phyloP scores from a whole-genome alignment of 2,888 invertebrate species.

The Drosophila eohydei region DNA sequence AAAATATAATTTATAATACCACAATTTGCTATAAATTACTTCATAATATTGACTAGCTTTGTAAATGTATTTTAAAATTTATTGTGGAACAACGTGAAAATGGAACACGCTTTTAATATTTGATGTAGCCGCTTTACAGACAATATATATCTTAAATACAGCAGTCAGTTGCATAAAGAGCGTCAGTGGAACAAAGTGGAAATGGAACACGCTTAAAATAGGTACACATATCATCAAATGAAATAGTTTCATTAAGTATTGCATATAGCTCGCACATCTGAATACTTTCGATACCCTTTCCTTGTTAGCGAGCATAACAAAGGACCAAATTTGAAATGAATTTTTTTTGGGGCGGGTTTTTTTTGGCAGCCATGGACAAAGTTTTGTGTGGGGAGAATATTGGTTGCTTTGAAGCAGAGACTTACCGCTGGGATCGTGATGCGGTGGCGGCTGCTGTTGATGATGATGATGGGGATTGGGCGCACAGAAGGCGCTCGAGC shows the following conservation, averaged over 20 bases:
- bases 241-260: background rate
- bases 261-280: background rate
- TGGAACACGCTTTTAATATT: background rate
- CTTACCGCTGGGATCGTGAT: conserved; percentile 82
- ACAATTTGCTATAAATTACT: background rate
- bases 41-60: background rate
- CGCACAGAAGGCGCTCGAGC: conserved; percentile 84
- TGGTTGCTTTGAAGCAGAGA: conserved; percentile 24
- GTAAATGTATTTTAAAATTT: background rate
- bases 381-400: conserved; percentile 39
- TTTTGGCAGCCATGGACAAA: conserved; percentile 29
- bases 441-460: conserved; percentile 69
- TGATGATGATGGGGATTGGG: conserved; percentile 83
- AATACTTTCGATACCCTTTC: conserved; percentile 22
- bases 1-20: background rate
- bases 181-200: background rate
- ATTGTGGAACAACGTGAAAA: background rate
- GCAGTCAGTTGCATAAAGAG: background rate
- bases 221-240: background rate
- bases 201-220: background rate
- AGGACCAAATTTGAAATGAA: conserved; percentile 27
- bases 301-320: conserved; percentile 28
- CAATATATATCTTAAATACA: background rate
- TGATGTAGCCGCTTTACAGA: background rate
- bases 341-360: conserved; percentile 4